A percentile compares a stretch with the other conserved stretches of the same genome.
These are phyloP conservation scores for Plodia interpunctella DNA, from an alignment of 1,140 invertebrate genomes.

Conservation along the genomic window DNA sequence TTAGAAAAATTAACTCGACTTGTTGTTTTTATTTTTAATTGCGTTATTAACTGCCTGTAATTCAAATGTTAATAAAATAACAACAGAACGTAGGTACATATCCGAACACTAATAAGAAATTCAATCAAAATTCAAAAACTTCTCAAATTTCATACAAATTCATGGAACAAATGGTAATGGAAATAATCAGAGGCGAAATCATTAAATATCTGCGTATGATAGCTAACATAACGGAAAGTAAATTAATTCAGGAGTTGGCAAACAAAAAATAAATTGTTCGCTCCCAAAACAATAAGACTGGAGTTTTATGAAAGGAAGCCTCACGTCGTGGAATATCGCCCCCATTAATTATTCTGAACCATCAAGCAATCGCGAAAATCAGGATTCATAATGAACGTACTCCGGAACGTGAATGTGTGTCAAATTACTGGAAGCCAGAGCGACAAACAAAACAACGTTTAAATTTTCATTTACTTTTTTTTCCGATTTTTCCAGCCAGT, in stretches of 20 bases:
- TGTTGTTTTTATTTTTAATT: not conserved
- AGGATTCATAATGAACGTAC: slow-evolving; percentile 19
- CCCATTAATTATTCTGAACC: slow-evolving; percentile 62
- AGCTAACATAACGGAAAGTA: slow-evolving; percentile 31
- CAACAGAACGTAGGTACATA: no score
- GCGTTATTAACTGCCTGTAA: not conserved
- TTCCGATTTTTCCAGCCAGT: not conserved
- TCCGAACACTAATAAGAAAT: slow-evolving; percentile 20
- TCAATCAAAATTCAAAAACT: slow-evolving; percentile 19
- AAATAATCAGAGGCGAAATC: slow-evolving; percentile 17
- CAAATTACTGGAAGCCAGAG: slow-evolving; percentile 5
- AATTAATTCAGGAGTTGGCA: slow-evolving; percentile 61
- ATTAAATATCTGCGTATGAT: slow-evolving; percentile 49
- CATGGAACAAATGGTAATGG: not conserved
- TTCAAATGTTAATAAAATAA: slow-evolving; percentile 1
- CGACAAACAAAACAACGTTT: slow-evolving; percentile 4
- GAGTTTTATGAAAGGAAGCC: slow-evolving; percentile 59
- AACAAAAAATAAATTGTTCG: slow-evolving; percentile 62
- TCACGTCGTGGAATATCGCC: slow-evolving; percentile 39
- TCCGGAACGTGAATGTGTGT: not conserved
- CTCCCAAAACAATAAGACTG: slow-evolving; percentile 54
- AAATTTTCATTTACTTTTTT: not conserved
- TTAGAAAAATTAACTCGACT: not conserved
- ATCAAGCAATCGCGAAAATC: slow-evolving; percentile 38
- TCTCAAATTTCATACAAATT: slow-evolving; percentile 14